These are phyloP conservation scores for Colaptes auratus DNA, from an alignment of 2,113 vertebrate genomes.

Conservation along the genomic window DNA sequence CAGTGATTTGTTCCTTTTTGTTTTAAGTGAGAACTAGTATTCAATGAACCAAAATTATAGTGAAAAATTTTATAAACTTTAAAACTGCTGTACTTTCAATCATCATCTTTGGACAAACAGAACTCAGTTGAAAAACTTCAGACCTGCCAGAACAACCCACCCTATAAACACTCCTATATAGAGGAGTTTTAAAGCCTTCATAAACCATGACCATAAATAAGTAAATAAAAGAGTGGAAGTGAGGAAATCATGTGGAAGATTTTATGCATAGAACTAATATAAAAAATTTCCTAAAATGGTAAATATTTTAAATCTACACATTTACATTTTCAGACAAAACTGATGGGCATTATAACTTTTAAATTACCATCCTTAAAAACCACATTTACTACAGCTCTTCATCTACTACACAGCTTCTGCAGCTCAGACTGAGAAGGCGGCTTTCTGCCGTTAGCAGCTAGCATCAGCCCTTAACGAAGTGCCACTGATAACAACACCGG, in stretches of 20 bases:
- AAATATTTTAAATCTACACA: neutral
- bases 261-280: neutral
- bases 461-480: neutral
- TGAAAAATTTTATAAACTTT: neutral
- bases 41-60: neutral
- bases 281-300: neutral
- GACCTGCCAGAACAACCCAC: neutral
- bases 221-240: neutral
- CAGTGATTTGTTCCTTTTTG: neutral
- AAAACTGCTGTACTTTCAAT: neutral
- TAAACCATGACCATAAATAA: neutral
- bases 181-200: neutral
- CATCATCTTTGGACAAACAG: neutral
- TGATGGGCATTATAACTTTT: neutral
- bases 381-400: too few species aligned
- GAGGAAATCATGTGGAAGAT: neutral
- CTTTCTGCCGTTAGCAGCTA: neutral
- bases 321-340: neutral
- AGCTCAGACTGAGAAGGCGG: neutral
- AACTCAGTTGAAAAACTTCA: neutral
- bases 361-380: neutral
- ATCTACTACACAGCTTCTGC: neutral
- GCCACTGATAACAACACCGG: neutral
- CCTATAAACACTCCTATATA: neutral
- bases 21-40: neutral